Conservation (phyloP, 2,888 invertebrate species). For the Biston stratarius region DNA sequence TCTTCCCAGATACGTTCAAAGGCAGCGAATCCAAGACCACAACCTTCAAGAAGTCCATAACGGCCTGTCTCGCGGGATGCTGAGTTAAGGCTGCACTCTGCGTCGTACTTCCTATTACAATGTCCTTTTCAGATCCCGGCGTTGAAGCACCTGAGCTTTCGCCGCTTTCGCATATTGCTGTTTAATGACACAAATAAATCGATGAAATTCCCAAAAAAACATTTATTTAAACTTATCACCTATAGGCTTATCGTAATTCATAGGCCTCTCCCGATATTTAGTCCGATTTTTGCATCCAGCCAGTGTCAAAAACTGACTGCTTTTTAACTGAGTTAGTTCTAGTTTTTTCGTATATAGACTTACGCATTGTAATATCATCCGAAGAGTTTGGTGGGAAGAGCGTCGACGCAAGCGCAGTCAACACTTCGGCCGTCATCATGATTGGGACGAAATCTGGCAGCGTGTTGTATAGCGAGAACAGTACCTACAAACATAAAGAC, state of each 20-base stretch:
- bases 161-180: constrained; percentile 87
- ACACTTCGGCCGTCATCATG: constrained; percentile 96
- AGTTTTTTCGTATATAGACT: constrained; percentile 48
- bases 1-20: constrained; percentile 92
- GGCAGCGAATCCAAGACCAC: constrained; percentile 98
- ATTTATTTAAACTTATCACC: too few relatives aligned
- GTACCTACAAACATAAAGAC: constrained; percentile 85
- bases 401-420: constrained; percentile 94
- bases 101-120: constrained; percentile 71
- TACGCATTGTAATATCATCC: constrained; percentile 79
- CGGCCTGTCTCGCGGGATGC: constrained; percentile 94
- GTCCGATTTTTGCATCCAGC: too few relatives aligned
- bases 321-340: too few relatives aligned
- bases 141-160: constrained; percentile 93
- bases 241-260: too few relatives aligned
- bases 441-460: constrained; percentile 96
- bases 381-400: constrained; percentile 90
- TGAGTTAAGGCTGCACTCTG: constrained; percentile 86
- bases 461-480: constrained; percentile 98
- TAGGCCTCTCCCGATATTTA: too few relatives aligned
- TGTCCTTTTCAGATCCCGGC: constrained; percentile 88
- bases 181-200: neutral
- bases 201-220: neutral
- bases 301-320: too few relatives aligned
- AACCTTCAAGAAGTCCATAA: constrained; percentile 97